Evolutionary conservation across 2,113 vertebrate genomes (phyloP), one percentile per base, ranked within the genome.

Genomic region (Merops nubicus): DNA sequence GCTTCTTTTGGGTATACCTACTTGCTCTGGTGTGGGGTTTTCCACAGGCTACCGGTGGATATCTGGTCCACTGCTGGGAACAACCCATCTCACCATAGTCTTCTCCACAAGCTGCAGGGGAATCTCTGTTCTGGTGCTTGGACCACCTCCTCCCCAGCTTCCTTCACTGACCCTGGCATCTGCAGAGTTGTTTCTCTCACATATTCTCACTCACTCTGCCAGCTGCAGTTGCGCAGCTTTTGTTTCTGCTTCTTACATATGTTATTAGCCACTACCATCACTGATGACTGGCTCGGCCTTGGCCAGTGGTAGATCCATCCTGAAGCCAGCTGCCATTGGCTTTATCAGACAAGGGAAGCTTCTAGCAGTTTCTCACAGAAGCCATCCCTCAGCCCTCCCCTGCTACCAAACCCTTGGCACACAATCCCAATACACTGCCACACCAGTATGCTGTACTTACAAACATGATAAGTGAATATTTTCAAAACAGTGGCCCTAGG

Each of bases 261-360:
- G 4, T 67, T 47, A 28, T 15, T n/a, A n/a, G 4, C 21, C 48
- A 16, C 29, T 1, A 1, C 12, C 0, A 0, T 7, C 34, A 8
- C 10, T 56, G 40, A 29, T 54, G n/a, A n/a, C n/a, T 11, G 54
- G 26, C 18, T 60, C 3, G 1, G 56, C n/a, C 33, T 86, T 69
- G 62, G 47, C 26, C 21, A 36, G 53, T 9, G 11, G 31, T 0
- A 1, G 6, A 4, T 11, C 45, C 8, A 16, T 48, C 34, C 33
- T 48, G 34, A 28, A 50, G 54, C 12, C 12, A 6, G 18, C 31
- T 75, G 42, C 26, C 23, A 34, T 13, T 64, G 42, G 3, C 16
- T 70, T 53, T 51, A 9, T 14, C 9, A 3, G 33, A 68, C 43
- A 26, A n/a, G 64, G 31, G 16, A 68, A 48, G 43, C 25, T 67